phyloP scores from a whole-genome alignment of 2,888 invertebrate genomes.

The Epistrophe eligans region DNA sequence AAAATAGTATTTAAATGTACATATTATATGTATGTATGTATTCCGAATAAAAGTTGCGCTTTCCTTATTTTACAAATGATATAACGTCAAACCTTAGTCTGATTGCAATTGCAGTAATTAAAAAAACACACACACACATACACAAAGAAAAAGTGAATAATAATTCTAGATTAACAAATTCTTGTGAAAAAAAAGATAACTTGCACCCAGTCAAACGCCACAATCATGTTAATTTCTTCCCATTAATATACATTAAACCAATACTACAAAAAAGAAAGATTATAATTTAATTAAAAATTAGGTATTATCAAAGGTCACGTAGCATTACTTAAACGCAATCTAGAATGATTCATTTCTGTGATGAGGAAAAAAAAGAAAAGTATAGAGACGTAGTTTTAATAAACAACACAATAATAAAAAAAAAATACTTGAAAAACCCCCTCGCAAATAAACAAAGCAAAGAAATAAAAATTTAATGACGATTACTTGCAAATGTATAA shows the following conservation, averaged over 20 bases:
- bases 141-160: too few species aligned
- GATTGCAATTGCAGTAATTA: not conserved
- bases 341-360: slow-evolving; percentile 15
- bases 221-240: slow-evolving; percentile 14
- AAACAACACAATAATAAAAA: not conserved
- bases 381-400: slow-evolving; percentile 3
- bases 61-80: not conserved
- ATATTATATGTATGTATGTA: too few species aligned
- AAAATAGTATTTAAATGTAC: too few species aligned
- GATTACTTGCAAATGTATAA: slow-evolving; percentile 1
- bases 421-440: not conserved
- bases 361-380: not conserved
- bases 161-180: slow-evolving; percentile 1
- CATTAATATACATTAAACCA: not conserved
- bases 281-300: slow-evolving; percentile 28
- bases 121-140: not conserved
- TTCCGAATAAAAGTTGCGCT: not conserved
- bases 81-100: not conserved
- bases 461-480: slow-evolving; percentile 11
- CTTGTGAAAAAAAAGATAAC: not conserved
- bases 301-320: not conserved
- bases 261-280: slow-evolving; percentile 10
- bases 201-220: not conserved
- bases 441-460: not conserved
- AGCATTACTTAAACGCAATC: slow-evolving; percentile 9